phyloP scores from a whole-genome alignment of 2,113 vertebrate genomes.

The Danionella cerebrum region DNA sequence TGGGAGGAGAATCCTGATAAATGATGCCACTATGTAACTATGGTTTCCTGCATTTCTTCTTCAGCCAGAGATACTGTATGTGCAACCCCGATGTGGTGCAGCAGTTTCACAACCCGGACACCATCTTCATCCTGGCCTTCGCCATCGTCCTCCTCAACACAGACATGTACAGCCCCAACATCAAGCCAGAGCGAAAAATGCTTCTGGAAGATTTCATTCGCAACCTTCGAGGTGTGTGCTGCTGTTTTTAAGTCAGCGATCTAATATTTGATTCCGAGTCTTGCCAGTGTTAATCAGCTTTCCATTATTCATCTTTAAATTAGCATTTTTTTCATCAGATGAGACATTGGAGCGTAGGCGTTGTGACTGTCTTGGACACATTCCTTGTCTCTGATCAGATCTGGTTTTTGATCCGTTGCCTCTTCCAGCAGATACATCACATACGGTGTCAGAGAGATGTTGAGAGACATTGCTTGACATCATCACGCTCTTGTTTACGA shows the following conservation, averaged over 20 bases:
- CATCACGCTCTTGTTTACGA: not conserved
- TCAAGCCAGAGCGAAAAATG: constrained; percentile 98
- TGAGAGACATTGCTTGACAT: not conserved
- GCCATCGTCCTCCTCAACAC: constrained; percentile 98
- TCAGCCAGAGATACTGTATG: constrained; percentile 98
- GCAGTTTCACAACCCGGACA: constrained; percentile 98
- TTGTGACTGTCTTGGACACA: not conserved
- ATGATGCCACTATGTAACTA: too few relatives aligned
- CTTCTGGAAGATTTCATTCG: constrained; percentile 97
- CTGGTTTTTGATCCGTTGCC: constrained; percentile 7
- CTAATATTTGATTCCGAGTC: not conserved
- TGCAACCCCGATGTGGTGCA: constrained; percentile 98
- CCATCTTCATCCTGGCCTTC: constrained; percentile 98
- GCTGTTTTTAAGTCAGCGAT: not conserved
- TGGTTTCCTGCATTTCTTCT: too few relatives aligned
- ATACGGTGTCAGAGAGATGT: not conserved
- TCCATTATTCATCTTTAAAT: constrained; percentile 13
- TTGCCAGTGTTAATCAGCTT: not conserved
- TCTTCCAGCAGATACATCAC: not conserved
- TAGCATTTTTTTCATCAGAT: not conserved
- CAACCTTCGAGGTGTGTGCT: constrained; percentile 81
- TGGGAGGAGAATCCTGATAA: too few relatives aligned
- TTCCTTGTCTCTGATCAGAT: constrained; percentile 9
- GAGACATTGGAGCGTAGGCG: not conserved
- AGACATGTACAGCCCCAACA: constrained; percentile 98